phyloP scores from a whole-genome alignment of 2,888 invertebrate genomes.

The Xanthorhoe spadicearia region DNA sequence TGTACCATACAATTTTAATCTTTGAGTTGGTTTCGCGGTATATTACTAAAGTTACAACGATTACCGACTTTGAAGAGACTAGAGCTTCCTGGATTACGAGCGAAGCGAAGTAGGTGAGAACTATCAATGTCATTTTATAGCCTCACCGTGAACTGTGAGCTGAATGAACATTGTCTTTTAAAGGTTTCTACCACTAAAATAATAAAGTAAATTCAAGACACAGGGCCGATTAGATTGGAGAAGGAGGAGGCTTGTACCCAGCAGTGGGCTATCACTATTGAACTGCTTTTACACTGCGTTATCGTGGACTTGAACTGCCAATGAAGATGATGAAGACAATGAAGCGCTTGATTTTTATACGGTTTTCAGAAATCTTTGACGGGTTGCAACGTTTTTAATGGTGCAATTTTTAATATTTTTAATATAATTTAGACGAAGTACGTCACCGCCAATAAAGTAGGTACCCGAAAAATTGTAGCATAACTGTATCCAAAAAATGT shows the following conservation, averaged over 20 bases:
- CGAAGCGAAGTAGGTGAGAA: background rate
- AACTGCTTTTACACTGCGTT: too few species aligned
- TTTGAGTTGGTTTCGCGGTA: background rate
- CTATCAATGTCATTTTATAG: background rate
- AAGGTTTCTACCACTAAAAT: background rate
- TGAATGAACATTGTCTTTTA: background rate
- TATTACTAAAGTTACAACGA: background rate
- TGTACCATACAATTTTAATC: background rate
- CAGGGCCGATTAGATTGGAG: too few species aligned
- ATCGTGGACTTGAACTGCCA: too few species aligned
- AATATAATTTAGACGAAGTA: too few species aligned
- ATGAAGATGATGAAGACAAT: too few species aligned
- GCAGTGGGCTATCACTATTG: too few species aligned
- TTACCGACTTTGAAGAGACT: background rate
- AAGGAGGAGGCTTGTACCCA: too few species aligned
- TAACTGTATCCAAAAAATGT: background rate
- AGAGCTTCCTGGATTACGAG: background rate
- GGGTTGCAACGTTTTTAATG: too few species aligned
- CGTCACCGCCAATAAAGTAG: too few species aligned
- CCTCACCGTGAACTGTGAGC: background rate
- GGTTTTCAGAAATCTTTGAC: too few species aligned
- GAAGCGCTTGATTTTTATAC: too few species aligned
- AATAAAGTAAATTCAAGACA: background rate
- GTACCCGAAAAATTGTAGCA: background rate
- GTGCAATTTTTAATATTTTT: too few species aligned